These are phyloP conservation scores for Leucozona laternaria DNA, from an alignment of 2,888 invertebrate genomes.

Conservation along the genomic window DNA sequence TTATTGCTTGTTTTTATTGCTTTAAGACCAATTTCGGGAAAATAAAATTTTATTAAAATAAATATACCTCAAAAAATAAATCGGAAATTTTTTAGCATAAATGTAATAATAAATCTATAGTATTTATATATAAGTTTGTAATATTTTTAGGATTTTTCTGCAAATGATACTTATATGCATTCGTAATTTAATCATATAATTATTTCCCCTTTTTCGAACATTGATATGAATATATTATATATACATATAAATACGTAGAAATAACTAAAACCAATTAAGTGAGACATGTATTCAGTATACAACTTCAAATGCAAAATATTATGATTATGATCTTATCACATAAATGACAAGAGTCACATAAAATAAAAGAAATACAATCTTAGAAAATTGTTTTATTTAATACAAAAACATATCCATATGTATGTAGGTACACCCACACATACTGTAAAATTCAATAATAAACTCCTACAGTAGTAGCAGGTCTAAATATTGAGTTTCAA, in stretches of 20 bases:
- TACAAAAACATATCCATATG: too few species aligned
- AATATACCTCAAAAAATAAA: constrained; percentile 66
- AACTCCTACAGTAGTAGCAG: too few species aligned
- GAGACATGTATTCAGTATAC: constrained; percentile 69
- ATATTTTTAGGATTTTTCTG: constrained; percentile 70
- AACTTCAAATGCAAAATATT: constrained; percentile 60
- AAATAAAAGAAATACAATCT: constrained; percentile 28
- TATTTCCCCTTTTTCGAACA: constrained; percentile 68
- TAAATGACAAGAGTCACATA: constrained; percentile 43
- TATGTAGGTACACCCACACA: too few species aligned
- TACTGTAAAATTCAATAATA: too few species aligned
- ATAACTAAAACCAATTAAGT: constrained; percentile 58
- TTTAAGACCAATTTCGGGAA: constrained; percentile 58
- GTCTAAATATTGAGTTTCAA: too few species aligned
- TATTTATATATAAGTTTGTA: constrained; percentile 74
- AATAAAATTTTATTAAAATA: constrained; percentile 39
- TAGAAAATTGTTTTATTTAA: neutral
- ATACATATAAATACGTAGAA: constrained; percentile 36
- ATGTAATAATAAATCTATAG: constrained; percentile 66
- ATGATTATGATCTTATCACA: constrained; percentile 53
- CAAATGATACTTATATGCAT: constrained; percentile 69
- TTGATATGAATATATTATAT: constrained; percentile 44
- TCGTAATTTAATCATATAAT: constrained; percentile 71
- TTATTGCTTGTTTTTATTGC: constrained; percentile 64
- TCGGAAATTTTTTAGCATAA: constrained; percentile 45